Evolutionary conservation across 2,113 vertebrate species (phyloP).

Genomic region (Syrmaticus mikado): DNA sequence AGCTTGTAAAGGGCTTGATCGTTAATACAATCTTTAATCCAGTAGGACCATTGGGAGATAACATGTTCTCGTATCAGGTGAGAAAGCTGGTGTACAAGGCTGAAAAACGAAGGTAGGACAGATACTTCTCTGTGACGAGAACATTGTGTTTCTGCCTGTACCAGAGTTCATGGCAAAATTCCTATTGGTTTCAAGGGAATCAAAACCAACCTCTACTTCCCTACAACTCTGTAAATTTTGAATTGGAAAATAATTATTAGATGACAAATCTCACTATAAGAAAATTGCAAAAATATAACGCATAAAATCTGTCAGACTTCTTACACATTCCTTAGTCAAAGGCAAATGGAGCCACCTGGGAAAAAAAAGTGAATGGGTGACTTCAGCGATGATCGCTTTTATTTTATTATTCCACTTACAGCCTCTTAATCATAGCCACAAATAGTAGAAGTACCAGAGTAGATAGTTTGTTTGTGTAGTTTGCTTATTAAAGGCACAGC

Average conservation of each 20-base stretch:
- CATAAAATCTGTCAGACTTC: not conserved
- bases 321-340: not conserved
- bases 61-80: not conserved
- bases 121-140: not conserved
- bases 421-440: not conserved
- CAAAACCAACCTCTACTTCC: not conserved
- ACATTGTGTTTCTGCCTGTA: not conserved
- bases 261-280: not conserved
- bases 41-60: not conserved
- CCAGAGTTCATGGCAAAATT: not conserved
- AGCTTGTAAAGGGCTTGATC: not conserved
- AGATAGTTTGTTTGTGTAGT: not conserved
- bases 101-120: not conserved
- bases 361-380: not conserved
- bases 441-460: not conserved
- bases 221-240: not conserved
- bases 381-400: not conserved
- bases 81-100: not conserved
- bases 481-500: not conserved
- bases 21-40: not conserved
- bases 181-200: not conserved
- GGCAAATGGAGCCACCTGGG: not conserved
- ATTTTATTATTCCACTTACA: not conserved
- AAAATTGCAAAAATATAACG: not conserved
- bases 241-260: not conserved